Percentiles rank a stretch among this genome's conserved stretches.
Conservation (phyloP, 2,113 vertebrate genomes). For the Phaethornis superciliosus region DNA sequence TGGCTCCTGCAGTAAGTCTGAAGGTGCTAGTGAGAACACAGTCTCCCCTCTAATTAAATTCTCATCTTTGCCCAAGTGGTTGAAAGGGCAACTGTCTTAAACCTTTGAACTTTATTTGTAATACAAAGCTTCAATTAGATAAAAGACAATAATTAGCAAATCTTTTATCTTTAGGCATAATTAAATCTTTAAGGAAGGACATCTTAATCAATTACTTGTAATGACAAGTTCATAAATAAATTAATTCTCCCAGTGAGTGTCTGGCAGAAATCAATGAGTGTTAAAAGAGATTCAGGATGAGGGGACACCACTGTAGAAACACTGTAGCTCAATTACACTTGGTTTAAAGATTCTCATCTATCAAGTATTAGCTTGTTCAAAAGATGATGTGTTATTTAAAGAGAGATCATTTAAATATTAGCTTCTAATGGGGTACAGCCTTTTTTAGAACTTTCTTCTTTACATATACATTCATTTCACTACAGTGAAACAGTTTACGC, state of each 20-base stretch:
- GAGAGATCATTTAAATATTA: constrained; percentile 66
- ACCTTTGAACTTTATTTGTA: constrained; percentile 93
- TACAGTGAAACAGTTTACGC: accelerated
- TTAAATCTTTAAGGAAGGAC: constrained; percentile 94
- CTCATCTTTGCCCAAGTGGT: constrained; percentile 77
- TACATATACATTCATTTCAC: neutral
- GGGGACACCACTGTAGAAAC: constrained; percentile 64
- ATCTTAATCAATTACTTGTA: constrained; percentile 92
- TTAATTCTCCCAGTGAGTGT: constrained; percentile 90
- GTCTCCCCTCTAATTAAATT: constrained; percentile 88
- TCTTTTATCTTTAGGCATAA: constrained; percentile 97
- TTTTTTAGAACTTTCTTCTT: neutral
- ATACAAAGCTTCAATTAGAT: constrained; percentile 95
- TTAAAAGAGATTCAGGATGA: constrained; percentile 83
- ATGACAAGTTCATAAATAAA: constrained; percentile 99
- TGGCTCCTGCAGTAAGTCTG: constrained; percentile 15
- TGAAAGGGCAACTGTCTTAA: constrained; percentile 88
- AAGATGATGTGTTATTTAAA: constrained; percentile 71
- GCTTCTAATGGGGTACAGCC: constrained; percentile 28
- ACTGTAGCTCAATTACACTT: constrained; percentile 66
- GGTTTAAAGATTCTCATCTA: constrained; percentile 71
- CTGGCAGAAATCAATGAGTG: constrained; percentile 88
- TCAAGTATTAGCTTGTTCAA: constrained; percentile 74
- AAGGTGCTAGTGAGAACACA: constrained; percentile 59
- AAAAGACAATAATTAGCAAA: constrained; percentile 98